Evolutionary conservation across 2,888 invertebrate genomes (phyloP), one percentile per base, ranked within the genome.

Genomic region (Drosophila pseudotalamancana): DNA sequence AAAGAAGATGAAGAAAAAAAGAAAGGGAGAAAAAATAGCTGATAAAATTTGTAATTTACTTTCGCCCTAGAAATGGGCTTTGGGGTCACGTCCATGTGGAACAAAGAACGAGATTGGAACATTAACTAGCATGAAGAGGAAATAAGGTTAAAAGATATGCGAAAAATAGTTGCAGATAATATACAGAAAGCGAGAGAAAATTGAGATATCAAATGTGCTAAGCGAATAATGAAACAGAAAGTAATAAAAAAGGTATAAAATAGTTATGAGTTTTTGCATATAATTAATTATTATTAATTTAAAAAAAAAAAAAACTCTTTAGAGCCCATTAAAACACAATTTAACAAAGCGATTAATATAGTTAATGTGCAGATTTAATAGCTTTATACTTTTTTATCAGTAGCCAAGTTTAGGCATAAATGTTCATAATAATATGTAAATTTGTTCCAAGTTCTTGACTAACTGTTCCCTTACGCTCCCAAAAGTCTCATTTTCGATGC

Each of bases 41-140:
- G 61, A 61, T 68, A 68, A 71, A 74, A 27, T 73, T 73, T 48
- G 62, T 54, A 68, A 72, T 68, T 72, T 73, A 73, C 75, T 72
- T 68, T 67, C 53, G 23, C 43, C 46, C 72, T 43, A 66, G 46
- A 42, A 66, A 54, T 50, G 46, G 46, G 19, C 34, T 51, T 11
- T 43, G 12, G 50, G 62, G 71, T 71, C 71, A 74, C 74, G 71
- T 68, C 34, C 69, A 31, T 31, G 42, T 27, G 18, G 3, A 14
- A 12, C 23, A 67, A 32, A 14, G 27, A 54, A 57, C 12, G 40
- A 32, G 43, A 54, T 50, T 27, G 27, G 29, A 43, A 46, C 31
- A 46, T 46, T 32, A 63, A 57, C 50, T 42, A 19, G 43, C 43
- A 48, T 39, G 43, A 53, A 27, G 49, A 57, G 61, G 68, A 57